Base-by-base conservation (phyloP, 2,888 invertebrate species). In the Metalampra italica region DNA sequence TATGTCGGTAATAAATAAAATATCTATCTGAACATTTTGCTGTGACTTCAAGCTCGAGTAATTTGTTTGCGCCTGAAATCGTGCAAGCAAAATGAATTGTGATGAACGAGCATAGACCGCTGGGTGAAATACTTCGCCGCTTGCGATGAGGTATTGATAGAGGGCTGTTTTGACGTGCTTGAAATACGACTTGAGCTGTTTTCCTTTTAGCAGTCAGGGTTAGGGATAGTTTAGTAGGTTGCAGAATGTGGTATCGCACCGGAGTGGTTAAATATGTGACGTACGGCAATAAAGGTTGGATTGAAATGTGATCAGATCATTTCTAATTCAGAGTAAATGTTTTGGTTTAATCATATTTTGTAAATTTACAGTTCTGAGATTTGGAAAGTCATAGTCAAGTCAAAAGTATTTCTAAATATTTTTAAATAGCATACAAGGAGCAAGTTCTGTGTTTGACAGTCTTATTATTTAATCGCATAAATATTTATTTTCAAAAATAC, bases 71-170 rank as follows among this genome's bases (percentile, higher is more conserved):
- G 52, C 57, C 40, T 45, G 53, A 57, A 54, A 53, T 50, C 49
- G 53, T 56, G 59, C 53, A 55, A 58, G 62, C 57, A 55, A 58
- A 64, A 64, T 64, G 59, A 62, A 63, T 60, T 62, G 61, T 64
- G 58, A 62, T 60, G 62, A 60, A 66, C 60, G 54, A 56, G 51
- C 55, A 50, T 47, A 52, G 51, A 47, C 43, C 52, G 57, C 22
- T 22, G 58, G 54, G 60, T 58, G 60, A 62, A 61, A 60, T 58
- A 57, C 62, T 49, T 55, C 53, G 22, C 22, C 22, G 22, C 22
- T 48, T 52, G 60, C 63, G 59, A 56, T 60, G 59, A 59, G 53
- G 55, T 61, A 60, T 63, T 59, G 63, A 64, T 60, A 37, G 45
- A 43, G 60, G 45, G 45, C 45, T 52, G 49, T 50, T 50, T 59